Evolutionary conservation across 2,113 vertebrate species (phyloP).

Genomic region (Cyrtonyx montezumae): DNA sequence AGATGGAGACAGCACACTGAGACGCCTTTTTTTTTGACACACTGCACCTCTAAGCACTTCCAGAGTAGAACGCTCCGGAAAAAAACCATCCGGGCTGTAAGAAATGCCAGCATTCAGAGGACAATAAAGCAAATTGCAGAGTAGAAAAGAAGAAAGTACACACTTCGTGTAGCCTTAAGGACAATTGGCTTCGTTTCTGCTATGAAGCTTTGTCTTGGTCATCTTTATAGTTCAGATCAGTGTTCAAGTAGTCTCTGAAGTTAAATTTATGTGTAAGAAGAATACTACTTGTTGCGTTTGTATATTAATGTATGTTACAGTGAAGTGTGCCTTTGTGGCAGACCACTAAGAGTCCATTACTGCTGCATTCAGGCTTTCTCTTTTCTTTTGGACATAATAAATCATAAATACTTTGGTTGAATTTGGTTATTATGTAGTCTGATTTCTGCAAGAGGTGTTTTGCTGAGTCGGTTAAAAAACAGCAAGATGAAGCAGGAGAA

Average conservation of each 20-base stretch:
- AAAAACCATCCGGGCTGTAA: background rate
- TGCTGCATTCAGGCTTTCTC: background rate
- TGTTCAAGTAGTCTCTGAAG: background rate
- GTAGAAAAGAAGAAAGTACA: background rate
- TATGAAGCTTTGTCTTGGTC: background rate
- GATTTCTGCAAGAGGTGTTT: background rate
- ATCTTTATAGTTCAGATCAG: background rate
- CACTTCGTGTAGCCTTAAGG: background rate
- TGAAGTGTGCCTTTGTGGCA: no score
- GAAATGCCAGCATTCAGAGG: background rate
- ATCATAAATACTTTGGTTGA: background rate
- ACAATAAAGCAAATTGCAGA: background rate
- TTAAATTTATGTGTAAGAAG: background rate
- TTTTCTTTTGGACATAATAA: background rate
- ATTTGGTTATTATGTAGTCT: background rate
- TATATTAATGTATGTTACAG: background rate
- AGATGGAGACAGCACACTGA: background rate
- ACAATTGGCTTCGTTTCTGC: background rate
- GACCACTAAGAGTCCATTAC: background rate
- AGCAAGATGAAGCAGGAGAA: background rate
- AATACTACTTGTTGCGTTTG: background rate
- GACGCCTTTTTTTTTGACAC: background rate
- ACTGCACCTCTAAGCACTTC: background rate
- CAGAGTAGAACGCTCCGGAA: background rate
- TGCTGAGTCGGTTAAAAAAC: background rate